Evolutionary conservation across 1,140 invertebrate genomes (phyloP).

Genomic region (Pseudomyrmex concolor): DNA sequence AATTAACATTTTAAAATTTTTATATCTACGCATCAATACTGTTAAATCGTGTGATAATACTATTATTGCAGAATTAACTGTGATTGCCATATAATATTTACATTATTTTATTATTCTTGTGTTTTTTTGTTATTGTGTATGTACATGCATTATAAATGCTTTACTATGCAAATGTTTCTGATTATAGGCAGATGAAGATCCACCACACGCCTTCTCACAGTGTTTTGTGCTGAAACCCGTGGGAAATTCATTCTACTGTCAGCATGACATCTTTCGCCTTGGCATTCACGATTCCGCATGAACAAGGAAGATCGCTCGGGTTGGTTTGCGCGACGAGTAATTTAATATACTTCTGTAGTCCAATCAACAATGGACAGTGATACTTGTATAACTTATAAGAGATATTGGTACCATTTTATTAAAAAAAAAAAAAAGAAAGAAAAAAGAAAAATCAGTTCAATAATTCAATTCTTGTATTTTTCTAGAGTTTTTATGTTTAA

Average conservation of each 20-base stretch:
- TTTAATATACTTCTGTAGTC: too few species aligned
- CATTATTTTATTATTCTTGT: neutral
- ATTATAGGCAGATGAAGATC: conserved; percentile 96
- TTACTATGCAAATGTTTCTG: neutral
- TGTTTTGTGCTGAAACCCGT: conserved; percentile 95
- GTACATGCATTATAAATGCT: neutral
- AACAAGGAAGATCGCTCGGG: conserved; percentile 70
- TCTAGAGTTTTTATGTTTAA: too few species aligned
- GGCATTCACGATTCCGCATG: conserved; percentile 93
- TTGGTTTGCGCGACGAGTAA: conserved; percentile 37
- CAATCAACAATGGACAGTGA: too few species aligned
- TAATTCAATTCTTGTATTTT: too few species aligned
- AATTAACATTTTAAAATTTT: conserved; percentile 23
- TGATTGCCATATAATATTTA: neutral
- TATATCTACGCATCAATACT: conserved; percentile 1
- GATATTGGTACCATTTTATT: too few species aligned
- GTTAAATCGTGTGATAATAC: neutral
- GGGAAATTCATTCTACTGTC: conserved; percentile 93
- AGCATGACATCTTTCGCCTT: conserved; percentile 97
- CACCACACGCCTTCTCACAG: conserved; percentile 95
- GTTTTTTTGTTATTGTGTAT: neutral
- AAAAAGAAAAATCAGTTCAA: too few species aligned
- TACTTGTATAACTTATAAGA: too few species aligned
- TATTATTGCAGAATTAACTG: neutral
- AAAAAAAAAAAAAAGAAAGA: too few species aligned